Evolutionary conservation across 37 sponge, comb jelly and placozoan genomes (phyloP).

Genomic region (Geodia barretti): DNA sequence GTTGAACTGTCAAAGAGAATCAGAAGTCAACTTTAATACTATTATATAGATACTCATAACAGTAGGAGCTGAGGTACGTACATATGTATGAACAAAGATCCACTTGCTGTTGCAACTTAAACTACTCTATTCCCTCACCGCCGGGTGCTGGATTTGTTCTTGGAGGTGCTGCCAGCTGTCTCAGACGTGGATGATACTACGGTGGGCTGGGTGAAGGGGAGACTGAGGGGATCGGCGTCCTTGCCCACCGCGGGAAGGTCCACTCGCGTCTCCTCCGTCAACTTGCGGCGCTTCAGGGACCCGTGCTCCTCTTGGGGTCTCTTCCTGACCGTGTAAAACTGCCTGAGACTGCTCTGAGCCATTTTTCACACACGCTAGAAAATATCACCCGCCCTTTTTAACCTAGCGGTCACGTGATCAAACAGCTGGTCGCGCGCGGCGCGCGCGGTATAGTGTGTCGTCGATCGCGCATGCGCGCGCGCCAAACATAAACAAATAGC

Average conservation of each 20-base stretch:
- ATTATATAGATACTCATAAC: too few species aligned
- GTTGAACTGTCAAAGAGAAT: too few species aligned
- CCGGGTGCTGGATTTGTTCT: background rate
- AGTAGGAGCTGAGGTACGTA: too few species aligned
- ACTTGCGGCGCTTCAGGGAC: slow-evolving; percentile 4
- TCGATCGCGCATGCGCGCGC: too few species aligned
- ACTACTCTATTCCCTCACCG: too few species aligned
- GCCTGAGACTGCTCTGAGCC: slow-evolving; percentile 27
- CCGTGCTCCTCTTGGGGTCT: slow-evolving; percentile 3
- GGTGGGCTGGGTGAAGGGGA: background rate
- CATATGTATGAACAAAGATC: too few species aligned
- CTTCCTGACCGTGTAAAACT: slow-evolving; percentile 33
- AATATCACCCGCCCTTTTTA: background rate
- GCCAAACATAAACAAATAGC: too few species aligned
- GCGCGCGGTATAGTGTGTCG: background rate
- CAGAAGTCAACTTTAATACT: too few species aligned
- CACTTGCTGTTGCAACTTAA: too few species aligned
- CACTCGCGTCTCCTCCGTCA: background rate
- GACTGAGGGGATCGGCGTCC: background rate
- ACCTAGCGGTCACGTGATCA: background rate
- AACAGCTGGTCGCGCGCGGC: background rate
- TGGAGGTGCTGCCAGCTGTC: background rate
- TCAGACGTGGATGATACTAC: background rate
- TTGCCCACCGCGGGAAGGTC: background rate
- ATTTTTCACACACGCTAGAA: slow-evolving; percentile 3